Evolutionary conservation across 2,797 vertebrate genomes (phyloP), one percentile per base, ranked within the genome.

Genomic region (Threskiornis aethiopicus): DNA sequence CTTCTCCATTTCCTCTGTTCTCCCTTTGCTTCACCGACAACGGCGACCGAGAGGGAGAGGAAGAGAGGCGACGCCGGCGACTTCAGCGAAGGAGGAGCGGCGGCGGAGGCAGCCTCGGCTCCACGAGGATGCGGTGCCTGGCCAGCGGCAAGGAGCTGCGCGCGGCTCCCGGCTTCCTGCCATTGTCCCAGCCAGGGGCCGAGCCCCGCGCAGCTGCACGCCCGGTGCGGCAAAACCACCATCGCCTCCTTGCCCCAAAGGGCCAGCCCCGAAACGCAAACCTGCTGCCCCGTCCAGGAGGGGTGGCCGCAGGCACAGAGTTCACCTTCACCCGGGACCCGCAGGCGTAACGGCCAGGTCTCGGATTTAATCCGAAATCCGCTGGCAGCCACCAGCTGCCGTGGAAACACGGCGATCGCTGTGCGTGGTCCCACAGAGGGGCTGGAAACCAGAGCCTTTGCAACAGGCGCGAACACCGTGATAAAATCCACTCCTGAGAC

Each of bases 391-490:
- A 20, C 26, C 49, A 19, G 69, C 24, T 37, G 61, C 55, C 1
- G 4, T 1, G 46, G 41, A 5, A 52, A 31, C 51, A 1, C 0
- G 0, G 28, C 0, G 11, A 19, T 6, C 3, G 6, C 58, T 0
- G 33, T 0, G 44, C 39, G 0, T 0, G 6, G 44, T 17, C 61
- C 24, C 1, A 0, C 33, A 4, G 33, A n/a, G 26, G 37, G 59
- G 55, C 24, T 59, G 37, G 39, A 35, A 11, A 6, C 5, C 44
- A 5, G 29, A 51, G 29, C 1, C 8, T 8, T 9, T 22, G 22
- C 44, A 18, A 42, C 10, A 22, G 59, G 29, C 19, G 3, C 33
- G n/a, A 67, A 3, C 39, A 2, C 21, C 16, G 0, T 0, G 1
- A 47, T 25, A 20, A 62, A 78, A 64, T 0, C 46, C 28, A 2